Evolutionary conservation across 2,113 vertebrate species (phyloP).

Genomic region (Theristicus caerulescens): DNA sequence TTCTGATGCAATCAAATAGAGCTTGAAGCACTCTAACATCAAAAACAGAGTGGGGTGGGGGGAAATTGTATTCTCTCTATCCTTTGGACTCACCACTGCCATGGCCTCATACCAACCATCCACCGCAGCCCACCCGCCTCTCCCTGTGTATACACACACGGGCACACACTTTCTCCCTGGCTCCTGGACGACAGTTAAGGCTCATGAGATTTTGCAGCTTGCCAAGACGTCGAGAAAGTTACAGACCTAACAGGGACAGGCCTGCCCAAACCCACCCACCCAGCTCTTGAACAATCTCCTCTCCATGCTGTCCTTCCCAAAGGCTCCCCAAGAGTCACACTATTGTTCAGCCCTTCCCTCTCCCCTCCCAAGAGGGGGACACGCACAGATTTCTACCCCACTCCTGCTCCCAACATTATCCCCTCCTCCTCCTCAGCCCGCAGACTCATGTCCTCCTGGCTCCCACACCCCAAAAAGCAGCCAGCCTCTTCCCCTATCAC

Average conservation of each 20-base stretch:
- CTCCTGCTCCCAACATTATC: not conserved
- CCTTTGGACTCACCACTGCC: not conserved
- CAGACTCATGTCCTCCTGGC: not conserved
- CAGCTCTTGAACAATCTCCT: not conserved
- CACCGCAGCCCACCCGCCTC: not conserved
- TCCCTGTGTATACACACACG: not conserved
- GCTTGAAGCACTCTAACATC: not conserved
- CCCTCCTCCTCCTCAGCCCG: not conserved
- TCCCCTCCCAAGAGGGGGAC: not conserved
- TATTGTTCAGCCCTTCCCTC: not conserved
- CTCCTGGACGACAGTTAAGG: not conserved
- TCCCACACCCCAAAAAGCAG: not conserved
- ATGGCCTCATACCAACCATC: not conserved
- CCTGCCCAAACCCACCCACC: not conserved
- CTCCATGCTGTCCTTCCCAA: not conserved
- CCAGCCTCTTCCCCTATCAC: not conserved
- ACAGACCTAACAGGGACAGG: not conserved
- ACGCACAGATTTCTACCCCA: not conserved
- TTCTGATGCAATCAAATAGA: not conserved
- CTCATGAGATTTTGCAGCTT: not conserved
- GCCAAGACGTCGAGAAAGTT: not conserved
- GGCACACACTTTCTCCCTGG: not conserved
- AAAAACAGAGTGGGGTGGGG: not conserved
- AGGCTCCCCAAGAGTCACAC: rapidly evolving
- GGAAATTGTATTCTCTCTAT: not conserved